Base-by-base conservation (phyloP, 2,888 invertebrate species). In the Meandrusa payeni region DNA sequence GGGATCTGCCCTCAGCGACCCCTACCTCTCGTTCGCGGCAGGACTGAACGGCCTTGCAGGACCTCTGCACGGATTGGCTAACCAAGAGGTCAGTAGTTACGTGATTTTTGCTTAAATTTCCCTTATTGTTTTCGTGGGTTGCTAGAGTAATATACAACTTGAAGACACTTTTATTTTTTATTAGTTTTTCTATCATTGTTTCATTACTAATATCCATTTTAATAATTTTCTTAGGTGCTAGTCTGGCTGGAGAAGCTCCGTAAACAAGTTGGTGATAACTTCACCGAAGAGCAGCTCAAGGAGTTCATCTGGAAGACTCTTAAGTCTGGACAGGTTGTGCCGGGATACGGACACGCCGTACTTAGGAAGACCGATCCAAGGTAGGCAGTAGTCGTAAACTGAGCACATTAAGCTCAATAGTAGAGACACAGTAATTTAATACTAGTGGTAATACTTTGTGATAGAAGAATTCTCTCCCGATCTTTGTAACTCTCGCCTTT, bases 221-320 rank as follows among this genome's bases (percentile, higher is more conserved):
- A n/a, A n/a, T n/a, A n/a, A n/a, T n/a, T n/a, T n/a, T n/a, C n/a
- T n/a, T n/a, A 87, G 87, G 97, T 98, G 46, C 90, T 99, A 47
- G 89, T 98, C 6, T 99, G 98, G 97, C 75, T 99, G 60, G 93
- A 95, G 67, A 98, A 97, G 76, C 88, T 99, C 19, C 94, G 94
- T 55, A 89, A 93, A 61, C 93, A 96, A 69, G 90, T 99, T 34
- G 96, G 96, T 38, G 93, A 94, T 61, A 93, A 92, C 67, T 93
- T 95, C 51, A 93, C 95, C 7, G 97, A 98, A 75, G 95, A 98
- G 0, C 92, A 97, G 61, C 90, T 99, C 41, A 97, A 96, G 78
- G 97, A 98, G 37, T 99, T 97, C 89, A 96, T 99, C 71, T 97
- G 97, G 97, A 97, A 97, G 81, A 98, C 98, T 1, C 90, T 98